A percentile compares a stretch with the other conserved stretches of the same genome.
These are phyloP conservation scores for Hypena proboscidalis DNA, from an alignment of 2,888 invertebrate species.

Conservation along the genomic window DNA sequence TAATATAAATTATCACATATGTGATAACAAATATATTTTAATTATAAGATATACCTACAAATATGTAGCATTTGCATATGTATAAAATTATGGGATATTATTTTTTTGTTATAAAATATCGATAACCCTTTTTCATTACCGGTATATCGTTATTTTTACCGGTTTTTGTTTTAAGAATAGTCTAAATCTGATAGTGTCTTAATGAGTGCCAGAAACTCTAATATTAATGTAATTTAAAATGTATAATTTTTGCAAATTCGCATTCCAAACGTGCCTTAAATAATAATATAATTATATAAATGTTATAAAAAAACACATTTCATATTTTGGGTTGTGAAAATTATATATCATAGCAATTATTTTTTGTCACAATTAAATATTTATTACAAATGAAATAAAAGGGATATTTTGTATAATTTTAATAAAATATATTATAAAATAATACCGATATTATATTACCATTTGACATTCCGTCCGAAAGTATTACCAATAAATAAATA, in stretches of 20 bases:
- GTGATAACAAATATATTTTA: neutral
- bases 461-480: constrained; percentile 74
- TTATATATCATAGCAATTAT: constrained; percentile 43
- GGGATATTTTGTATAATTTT: constrained; percentile 3
- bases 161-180: constrained; percentile 30
- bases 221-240: constrained; percentile 27
- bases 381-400: constrained; percentile 36
- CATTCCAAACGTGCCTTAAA: constrained; percentile 43
- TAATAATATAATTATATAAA: constrained; percentile 11
- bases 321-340: constrained; percentile 62
- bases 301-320: constrained; percentile 7
- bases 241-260: constrained; percentile 14
- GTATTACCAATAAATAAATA: constrained; percentile 69
- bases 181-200: constrained; percentile 36
- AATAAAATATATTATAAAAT: constrained; percentile 13
- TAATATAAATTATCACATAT: constrained; percentile 11
- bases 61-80: constrained; percentile 27
- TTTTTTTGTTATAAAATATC: constrained; percentile 19
- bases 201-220: constrained; percentile 45
- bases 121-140: too few species aligned
- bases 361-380: constrained; percentile 56
- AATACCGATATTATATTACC: constrained; percentile 42
- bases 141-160: too few species aligned
- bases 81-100: constrained; percentile 35
- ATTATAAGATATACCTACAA: too few species aligned